phyloP scores from a whole-genome alignment of 2,113 vertebrate genomes.

The Triplophysa dalaica region DNA sequence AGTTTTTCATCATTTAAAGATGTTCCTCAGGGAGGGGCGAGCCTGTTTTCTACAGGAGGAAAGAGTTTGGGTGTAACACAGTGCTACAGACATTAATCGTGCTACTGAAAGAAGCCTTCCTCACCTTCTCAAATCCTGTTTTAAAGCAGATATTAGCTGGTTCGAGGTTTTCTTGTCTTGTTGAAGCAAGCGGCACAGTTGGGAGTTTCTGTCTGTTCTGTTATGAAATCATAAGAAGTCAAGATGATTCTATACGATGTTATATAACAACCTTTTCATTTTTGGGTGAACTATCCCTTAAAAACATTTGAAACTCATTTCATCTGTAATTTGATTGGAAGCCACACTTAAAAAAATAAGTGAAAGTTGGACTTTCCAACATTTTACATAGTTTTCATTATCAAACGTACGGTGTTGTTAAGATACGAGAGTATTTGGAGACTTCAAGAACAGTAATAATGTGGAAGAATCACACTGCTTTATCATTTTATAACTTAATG shows the following conservation, averaged over 20 bases:
- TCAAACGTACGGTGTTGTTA: too few relatives aligned
- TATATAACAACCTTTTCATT: not conserved
- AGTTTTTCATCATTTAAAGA: not conserved
- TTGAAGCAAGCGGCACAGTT: not conserved
- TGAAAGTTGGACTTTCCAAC: too few relatives aligned
- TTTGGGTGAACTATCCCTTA: too few relatives aligned
- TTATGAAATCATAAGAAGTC: not conserved
- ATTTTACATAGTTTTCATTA: too few relatives aligned
- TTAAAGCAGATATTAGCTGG: too few relatives aligned
- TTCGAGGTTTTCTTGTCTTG: not conserved
- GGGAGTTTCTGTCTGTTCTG: not conserved
- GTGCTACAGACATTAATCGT: not conserved
- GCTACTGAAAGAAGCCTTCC: not conserved
- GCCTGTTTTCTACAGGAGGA: not conserved
- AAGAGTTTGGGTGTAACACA: not conserved
- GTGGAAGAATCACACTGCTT: too few relatives aligned
- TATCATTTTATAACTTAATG: too few relatives aligned
- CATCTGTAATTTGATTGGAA: too few relatives aligned
- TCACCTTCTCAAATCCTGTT: not conserved
- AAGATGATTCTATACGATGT: not conserved
- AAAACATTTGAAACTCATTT: too few relatives aligned
- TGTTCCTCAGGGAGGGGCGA: not conserved
- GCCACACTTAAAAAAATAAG: too few relatives aligned
- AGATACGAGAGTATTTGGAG: too few relatives aligned
- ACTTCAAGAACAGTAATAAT: too few relatives aligned